phyloP scores from a whole-genome alignment of 2,797 vertebrate species.

The Melanotaenia parkinsoni region DNA sequence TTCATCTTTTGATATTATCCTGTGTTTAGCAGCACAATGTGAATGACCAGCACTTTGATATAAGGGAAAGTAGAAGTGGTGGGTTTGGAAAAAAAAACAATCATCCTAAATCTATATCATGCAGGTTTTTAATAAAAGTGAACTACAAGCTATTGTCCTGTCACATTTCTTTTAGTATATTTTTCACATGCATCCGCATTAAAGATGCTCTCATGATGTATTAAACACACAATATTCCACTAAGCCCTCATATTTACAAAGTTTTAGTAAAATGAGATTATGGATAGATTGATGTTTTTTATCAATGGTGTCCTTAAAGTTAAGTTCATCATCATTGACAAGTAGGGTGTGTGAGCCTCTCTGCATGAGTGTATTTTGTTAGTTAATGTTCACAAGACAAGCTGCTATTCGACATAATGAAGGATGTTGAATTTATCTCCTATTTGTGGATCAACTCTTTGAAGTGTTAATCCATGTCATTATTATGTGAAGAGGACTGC shows the following conservation, averaged over 20 bases:
- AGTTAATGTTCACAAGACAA: slow-evolving; percentile 23
- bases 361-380: slow-evolving; percentile 21
- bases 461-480: slow-evolving; percentile 17
- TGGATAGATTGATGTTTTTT: slow-evolving; percentile 15
- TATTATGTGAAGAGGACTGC: background rate
- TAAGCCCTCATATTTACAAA: slow-evolving; percentile 19
- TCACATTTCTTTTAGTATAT: background rate
- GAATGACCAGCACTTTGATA: slow-evolving; percentile 20
- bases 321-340: slow-evolving; percentile 49
- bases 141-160: background rate
- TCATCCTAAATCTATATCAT: background rate
- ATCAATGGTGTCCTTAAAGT: slow-evolving; percentile 10
- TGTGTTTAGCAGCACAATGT: slow-evolving; percentile 27
- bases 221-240: background rate
- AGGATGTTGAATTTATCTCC: slow-evolving; percentile 28
- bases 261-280: slow-evolving; percentile 5
- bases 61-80: background rate
- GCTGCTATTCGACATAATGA: slow-evolving; percentile 35
- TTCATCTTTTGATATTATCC: slow-evolving; percentile 45
- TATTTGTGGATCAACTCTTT: slow-evolving; percentile 13
- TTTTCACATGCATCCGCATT: background rate
- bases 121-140: background rate
- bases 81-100: background rate
- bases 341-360: slow-evolving; percentile 42
- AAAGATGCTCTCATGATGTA: background rate